phyloP scores from a whole-genome alignment of 2,113 vertebrate genomes.

The Marmota flaviventris region DNA sequence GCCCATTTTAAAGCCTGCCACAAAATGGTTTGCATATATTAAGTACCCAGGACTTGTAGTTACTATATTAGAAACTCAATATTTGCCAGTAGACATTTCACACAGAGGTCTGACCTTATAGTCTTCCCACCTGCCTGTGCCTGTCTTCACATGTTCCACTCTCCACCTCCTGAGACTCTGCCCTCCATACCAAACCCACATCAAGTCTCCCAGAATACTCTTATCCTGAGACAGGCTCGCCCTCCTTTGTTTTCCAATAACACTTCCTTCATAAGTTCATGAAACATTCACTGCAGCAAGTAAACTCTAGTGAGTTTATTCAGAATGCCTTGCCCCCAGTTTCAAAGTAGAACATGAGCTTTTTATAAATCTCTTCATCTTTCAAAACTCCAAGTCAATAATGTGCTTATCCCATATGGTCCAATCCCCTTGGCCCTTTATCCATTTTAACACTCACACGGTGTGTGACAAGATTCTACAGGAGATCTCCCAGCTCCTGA shows the following conservation, averaged over 20 bases:
- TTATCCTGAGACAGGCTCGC: background rate
- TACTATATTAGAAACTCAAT: background rate
- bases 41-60: background rate
- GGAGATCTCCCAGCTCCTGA: background rate
- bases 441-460: background rate
- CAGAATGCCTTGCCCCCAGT: background rate
- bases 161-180: background rate
- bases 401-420: background rate
- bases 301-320: background rate
- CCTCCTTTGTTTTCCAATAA: background rate
- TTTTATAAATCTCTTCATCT: background rate
- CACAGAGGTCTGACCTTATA: background rate
- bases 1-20: background rate
- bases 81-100: background rate
- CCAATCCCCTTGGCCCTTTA: background rate
- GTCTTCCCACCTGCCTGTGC: background rate
- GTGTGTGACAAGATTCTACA: background rate
- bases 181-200: background rate
- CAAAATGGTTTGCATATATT: background rate
- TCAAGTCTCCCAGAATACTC: background rate
- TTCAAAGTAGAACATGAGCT: conserved; percentile 1
- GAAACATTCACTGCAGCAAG: background rate
- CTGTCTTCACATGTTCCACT: background rate
- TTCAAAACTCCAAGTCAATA: background rate
- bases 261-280: background rate